Percentiles rank a stretch among this genome's conserved stretches.
Evolutionary conservation across 2,113 vertebrate species (phyloP).

Genomic region (Mus spicilegus): DNA sequence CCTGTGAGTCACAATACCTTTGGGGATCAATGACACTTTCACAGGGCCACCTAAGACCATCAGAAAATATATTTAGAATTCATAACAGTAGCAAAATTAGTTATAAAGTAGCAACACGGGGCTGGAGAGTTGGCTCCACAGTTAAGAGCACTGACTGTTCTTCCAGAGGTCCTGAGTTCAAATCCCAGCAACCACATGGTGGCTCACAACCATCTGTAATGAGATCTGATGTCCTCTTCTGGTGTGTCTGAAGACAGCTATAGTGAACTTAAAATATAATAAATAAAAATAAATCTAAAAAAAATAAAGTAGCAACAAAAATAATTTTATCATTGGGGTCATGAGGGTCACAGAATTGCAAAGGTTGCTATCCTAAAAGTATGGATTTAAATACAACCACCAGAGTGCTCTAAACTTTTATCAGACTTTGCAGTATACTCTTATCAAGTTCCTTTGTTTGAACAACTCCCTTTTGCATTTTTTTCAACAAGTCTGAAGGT

Average conservation of each 20-base stretch:
- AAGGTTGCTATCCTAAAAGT: background rate
- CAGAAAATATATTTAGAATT: background rate
- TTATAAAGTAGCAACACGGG: background rate
- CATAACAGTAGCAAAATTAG: background rate
- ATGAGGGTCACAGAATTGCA: background rate
- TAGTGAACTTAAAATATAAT: no score
- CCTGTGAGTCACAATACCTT: background rate
- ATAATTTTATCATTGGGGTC: background rate
- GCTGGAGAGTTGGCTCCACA: no score
- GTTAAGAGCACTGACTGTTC: no score
- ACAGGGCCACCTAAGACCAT: background rate
- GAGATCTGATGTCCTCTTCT: no score
- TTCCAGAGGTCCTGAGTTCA: no score
- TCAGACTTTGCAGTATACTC: background rate
- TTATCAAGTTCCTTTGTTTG: background rate
- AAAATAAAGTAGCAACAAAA: background rate
- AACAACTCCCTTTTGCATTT: background rate
- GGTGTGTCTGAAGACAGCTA: no score
- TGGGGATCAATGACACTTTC: background rate
- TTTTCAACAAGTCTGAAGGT: background rate
- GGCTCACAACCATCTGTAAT: no score
- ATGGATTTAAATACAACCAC: background rate
- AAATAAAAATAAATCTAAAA: no score
- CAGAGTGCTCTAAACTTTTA: background rate
- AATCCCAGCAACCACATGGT: no score